Percentiles rank a stretch among this genome's conserved stretches.
Evolutionary conservation across 2,888 invertebrate species (phyloP).

Genomic region (Clusia tigrina): DNA sequence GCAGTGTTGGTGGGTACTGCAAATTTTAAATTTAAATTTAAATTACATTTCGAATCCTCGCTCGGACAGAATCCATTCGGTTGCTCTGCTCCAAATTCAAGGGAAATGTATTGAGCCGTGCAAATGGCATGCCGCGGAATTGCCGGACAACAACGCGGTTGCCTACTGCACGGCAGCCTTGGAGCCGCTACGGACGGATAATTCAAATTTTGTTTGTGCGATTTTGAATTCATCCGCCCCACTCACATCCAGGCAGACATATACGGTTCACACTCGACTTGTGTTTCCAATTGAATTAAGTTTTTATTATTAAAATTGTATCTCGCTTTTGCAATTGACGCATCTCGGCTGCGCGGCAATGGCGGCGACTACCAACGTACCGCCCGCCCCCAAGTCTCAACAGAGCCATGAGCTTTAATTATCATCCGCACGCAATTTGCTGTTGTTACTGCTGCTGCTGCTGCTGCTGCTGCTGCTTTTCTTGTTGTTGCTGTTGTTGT

Average conservation of each 20-base stretch:
- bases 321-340: no score
- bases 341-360: no score
- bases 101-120: not conserved
- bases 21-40: constrained; percentile 35
- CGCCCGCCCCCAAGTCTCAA: not conserved
- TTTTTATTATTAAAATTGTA: no score
- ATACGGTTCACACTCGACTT: no score
- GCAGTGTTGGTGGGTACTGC: no score
- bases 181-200: no score
- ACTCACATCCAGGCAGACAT: no score
- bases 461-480: not conserved
- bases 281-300: not conserved
- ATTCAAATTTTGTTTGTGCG: no score
- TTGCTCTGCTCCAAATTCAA: not conserved
- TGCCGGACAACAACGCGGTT: no score
- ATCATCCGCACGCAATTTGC: constrained; percentile 21
- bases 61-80: constrained; percentile 8
- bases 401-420: constrained; percentile 14
- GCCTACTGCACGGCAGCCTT: no score
- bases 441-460: not conserved
- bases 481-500: constrained; percentile 14
- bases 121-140: no score
- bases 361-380: not conserved
- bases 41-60: constrained; percentile 35
- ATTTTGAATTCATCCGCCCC: no score